Percentiles rank a stretch among this genome's conserved stretches.
Conservation (phyloP, 2,888 invertebrate genomes). For the Nomada flava region DNA sequence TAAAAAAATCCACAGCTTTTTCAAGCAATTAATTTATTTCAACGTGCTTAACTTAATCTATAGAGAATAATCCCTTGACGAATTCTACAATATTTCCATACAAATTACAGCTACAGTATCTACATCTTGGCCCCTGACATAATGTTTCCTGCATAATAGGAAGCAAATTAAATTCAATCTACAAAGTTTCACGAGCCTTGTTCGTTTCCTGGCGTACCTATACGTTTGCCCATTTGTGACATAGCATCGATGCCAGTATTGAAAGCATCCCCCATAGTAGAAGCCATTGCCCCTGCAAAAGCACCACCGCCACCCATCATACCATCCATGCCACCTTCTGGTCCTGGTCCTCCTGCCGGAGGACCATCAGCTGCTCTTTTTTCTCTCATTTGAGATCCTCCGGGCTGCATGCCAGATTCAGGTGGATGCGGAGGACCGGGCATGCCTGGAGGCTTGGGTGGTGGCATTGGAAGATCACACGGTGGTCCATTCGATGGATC, state of each 20-base stretch:
- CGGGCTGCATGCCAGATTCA: not conserved
- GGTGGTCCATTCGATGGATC: not conserved
- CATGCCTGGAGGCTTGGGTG: not conserved
- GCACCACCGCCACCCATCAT: not conserved
- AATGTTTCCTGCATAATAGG: conserved; percentile 1
- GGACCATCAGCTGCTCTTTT: not conserved
- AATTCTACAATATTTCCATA: not conserved
- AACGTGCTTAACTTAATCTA: not conserved
- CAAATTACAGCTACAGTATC: not conserved
- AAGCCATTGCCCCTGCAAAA: no score
- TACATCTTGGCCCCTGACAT: not conserved
- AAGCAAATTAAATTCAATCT: not conserved
- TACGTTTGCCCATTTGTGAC: not conserved
- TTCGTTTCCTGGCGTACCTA: not conserved
- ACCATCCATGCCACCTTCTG: not conserved
- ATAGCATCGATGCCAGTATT: not conserved
- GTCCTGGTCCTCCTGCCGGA: not conserved
- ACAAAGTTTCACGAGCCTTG: not conserved
- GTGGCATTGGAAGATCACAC: not conserved
- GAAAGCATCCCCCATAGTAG: not conserved
- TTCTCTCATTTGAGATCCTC: not conserved
- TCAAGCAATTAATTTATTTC: conserved; percentile 25
- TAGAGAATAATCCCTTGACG: not conserved
- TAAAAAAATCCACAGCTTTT: not conserved
- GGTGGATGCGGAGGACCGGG: not conserved